Evolutionary conservation across 2,113 vertebrate genomes (phyloP), one percentile per base, ranked within the genome.

Genomic region (Chionodraco myersi): DNA sequence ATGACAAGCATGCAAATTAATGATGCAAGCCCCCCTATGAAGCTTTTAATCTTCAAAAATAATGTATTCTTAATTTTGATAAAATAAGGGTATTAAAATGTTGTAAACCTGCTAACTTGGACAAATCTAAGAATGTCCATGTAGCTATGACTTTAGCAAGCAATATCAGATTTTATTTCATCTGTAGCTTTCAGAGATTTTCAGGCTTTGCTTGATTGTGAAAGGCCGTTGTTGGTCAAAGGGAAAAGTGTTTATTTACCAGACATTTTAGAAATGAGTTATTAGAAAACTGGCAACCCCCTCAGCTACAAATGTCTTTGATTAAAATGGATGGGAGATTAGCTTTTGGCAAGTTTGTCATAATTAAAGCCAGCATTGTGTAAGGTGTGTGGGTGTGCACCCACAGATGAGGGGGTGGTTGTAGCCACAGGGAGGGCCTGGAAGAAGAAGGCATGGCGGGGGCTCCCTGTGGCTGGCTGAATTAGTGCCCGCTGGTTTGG

Each of bases 401-500:
- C 56, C 66, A 75, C 62, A 83, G 70, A 84, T 78, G 88, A 84
- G 34, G 69, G 54, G 67, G 70, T 84, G 73, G 74, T 79, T 86
- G 72, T 74, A 82, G 85, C 79, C 81, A 87, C 58, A 74, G 77
- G 82, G 87, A 80, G 71, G 74, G 75, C 65, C 63, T 78, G 72
- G 69, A 74, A 70, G 72, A 81, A 69, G 84, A 85, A 65, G 73
- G 72, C 77, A 71, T 30, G 54, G 79, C 72, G 79, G 75, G 60
- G 86, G 80, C 70, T 92, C 89, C 89, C 92, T 88, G 87, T 85
- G 86, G 92, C 75, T 90, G 91, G 86, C 77, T 92, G 91, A 94
- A 92, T 94, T 91, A 92, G 84, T 88, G 92, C 88, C 92, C 82
- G 88, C 89, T 93, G 92, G 85, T 90, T 85, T 75, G 74, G 90